Evolutionary conservation across 1,140 invertebrate species (phyloP), one percentile per base, ranked within the genome.

Genomic region (Armadillidium nasatum): DNA sequence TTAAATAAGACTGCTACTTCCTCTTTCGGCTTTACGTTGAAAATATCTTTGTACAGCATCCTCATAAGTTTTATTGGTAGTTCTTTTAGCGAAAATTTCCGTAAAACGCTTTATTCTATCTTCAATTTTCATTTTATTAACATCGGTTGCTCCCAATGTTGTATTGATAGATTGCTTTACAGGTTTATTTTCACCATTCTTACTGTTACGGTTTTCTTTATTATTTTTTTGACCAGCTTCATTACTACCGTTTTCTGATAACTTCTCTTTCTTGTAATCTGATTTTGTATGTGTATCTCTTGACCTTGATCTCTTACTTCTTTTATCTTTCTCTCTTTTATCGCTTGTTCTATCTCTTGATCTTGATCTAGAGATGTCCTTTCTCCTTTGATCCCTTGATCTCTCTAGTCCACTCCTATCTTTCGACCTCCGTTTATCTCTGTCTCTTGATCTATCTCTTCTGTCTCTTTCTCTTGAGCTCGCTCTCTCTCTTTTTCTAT

Each of bases 21-120:
- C 82, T 79, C 88, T 86, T 66, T 83, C 84, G 74, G 88, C 85
- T 85, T 94, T 93, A 78, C 94, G 88, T 81, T 90, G 87, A 82
- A 92, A 90, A 86, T 94, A 96, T 82, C 92, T 88, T 79, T 90
- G 87, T 33, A 92, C 83, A n/a, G 94, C 93, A 72, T 89, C 90
- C 76, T 92, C 90, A 85, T 93, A 93, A n/a, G 90, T 86, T 71
- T 89, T 87, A 0, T 92, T 93, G 15, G 94, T 88, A 71, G 93
- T 95, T 82, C 93, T 87, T 82, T 96, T 96, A 21, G 78, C 80
- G 77, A 83, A 84, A 13, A 82, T 75, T 60, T 78, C 71, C 10
- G 44, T 71, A 13, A 81, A 75, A 43, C 74, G 66, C 0, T 82
- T 76, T 19, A 76, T 71, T 50, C 76, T 81, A n/a, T 80, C 74